Percentiles rank a stretch among this genome's conserved stretches.
Conservation (phyloP, 1,140 invertebrate genomes). For the Steinernema khuongi region DNA sequence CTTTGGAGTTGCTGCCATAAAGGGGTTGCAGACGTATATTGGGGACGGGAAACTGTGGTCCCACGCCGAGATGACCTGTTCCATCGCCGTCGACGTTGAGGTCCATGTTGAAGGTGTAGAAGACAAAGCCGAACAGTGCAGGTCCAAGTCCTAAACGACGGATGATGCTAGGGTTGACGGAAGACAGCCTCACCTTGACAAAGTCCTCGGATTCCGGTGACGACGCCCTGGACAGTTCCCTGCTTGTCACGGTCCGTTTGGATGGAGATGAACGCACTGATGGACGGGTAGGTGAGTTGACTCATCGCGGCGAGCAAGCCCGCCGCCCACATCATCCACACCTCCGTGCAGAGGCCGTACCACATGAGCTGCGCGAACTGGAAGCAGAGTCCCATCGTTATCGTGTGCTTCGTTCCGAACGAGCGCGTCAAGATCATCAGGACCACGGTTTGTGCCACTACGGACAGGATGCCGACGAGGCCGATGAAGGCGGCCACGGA, state of each 20-base stretch:
- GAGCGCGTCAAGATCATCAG: constrained; percentile 82
- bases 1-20: constrained; percentile 25
- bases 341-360: constrained; percentile 84
- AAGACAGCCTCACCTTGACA: constrained; percentile 43
- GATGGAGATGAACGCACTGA: constrained; percentile 94
- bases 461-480: constrained; percentile 88
- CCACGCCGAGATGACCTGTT: constrained; percentile 32
- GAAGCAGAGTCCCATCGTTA: constrained; percentile 88
- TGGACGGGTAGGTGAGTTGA: constrained; percentile 90
- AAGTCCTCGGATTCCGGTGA: constrained; percentile 68
- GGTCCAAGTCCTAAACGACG: constrained; percentile 76
- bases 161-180: constrained; percentile 81
- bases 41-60: constrained; percentile 52
- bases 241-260: constrained; percentile 93
- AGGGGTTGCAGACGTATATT: constrained; percentile 45
- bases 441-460: constrained; percentile 78
- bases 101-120: constrained; percentile 97
- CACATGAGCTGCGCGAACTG: constrained; percentile 89
- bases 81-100: constrained; percentile 61
- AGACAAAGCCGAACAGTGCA: constrained; percentile 93
- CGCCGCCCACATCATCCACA: constrained; percentile 97
- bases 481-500: constrained; percentile 97
- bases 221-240: constrained; percentile 95
- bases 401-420: constrained; percentile 89
- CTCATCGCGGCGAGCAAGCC: constrained; percentile 89